Conservation (phyloP, 2,113 vertebrate genomes). For the Lates calcarifer region DNA sequence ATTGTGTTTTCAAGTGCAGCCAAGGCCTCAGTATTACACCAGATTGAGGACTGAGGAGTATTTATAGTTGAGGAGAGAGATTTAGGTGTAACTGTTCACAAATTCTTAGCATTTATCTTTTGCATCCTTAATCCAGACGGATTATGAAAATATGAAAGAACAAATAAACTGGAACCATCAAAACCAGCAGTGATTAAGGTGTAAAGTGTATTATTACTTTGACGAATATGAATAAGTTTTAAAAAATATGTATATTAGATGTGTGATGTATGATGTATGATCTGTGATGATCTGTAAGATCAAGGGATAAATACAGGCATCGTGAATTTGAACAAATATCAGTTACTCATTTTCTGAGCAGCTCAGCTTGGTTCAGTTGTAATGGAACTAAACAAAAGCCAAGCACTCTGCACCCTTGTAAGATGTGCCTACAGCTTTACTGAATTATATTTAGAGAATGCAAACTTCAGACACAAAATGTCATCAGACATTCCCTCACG, state of each 20-base stretch:
- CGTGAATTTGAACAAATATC: too few species aligned
- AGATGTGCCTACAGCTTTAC: neutral
- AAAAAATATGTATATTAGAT: too few species aligned
- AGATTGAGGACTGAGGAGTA: constrained; percentile 7
- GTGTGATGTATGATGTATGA: too few species aligned
- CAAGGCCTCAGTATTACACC: neutral
- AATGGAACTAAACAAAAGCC: neutral
- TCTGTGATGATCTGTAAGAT: too few species aligned
- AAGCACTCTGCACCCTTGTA: neutral
- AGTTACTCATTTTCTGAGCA: neutral
- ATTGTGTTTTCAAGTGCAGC: constrained; percentile 39
- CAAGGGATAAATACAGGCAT: too few species aligned
- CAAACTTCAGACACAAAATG: neutral
- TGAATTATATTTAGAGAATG: neutral
- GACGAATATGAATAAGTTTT: too few species aligned
- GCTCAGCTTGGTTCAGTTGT: neutral
- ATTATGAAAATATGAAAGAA: neutral
- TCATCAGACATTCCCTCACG: neutral
- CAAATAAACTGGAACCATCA: neutral
- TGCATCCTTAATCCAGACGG: neutral
- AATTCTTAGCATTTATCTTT: neutral
- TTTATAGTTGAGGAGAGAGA: neutral
- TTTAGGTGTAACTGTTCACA: neutral
- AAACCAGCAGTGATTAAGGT: neutral
- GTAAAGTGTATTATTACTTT: neutral